These are phyloP conservation scores for Drosophila tani DNA, from an alignment of 1,140 invertebrate genomes.

Conservation along the genomic window DNA sequence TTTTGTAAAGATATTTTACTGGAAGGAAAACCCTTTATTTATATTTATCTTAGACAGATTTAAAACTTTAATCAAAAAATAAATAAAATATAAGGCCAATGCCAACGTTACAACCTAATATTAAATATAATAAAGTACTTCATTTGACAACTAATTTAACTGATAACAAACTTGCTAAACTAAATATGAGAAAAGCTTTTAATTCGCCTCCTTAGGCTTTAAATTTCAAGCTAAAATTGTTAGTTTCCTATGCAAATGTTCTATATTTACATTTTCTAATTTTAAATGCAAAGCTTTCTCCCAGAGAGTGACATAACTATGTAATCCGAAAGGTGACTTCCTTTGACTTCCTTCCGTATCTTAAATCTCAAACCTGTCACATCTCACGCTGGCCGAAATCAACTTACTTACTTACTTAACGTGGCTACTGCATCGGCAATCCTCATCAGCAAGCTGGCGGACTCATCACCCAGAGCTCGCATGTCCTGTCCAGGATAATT, in stretches of 20 bases:
- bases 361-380: slow-evolving; percentile 17
- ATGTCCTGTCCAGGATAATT: slow-evolving; percentile 63
- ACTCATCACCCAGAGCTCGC: slow-evolving; percentile 28
- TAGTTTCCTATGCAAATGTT: slow-evolving; percentile 17
- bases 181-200: not conserved
- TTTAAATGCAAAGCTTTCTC: slow-evolving; percentile 27
- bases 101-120: not conserved
- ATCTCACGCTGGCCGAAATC: slow-evolving; percentile 8
- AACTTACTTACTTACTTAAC: slow-evolving; percentile 21
- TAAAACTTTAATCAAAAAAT: not conserved
- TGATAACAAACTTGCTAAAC: not conserved
- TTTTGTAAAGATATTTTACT: too few relatives aligned
- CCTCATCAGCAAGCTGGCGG: slow-evolving; percentile 23
- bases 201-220: too few relatives aligned
- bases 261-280: slow-evolving; percentile 17
- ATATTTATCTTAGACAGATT: not conserved
- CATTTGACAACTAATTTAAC: not conserved
- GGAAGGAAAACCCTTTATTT: too few relatives aligned
- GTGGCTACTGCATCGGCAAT: slow-evolving; percentile 20
- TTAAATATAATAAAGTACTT: not conserved
- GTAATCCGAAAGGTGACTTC: slow-evolving; percentile 3
- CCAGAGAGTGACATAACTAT: not conserved
- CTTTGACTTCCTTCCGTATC: slow-evolving; percentile 20
- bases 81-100: not conserved
- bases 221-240: not conserved